Evolutionary conservation across 2,888 invertebrate species (phyloP).

Genomic region (Leucoma salicis): DNA sequence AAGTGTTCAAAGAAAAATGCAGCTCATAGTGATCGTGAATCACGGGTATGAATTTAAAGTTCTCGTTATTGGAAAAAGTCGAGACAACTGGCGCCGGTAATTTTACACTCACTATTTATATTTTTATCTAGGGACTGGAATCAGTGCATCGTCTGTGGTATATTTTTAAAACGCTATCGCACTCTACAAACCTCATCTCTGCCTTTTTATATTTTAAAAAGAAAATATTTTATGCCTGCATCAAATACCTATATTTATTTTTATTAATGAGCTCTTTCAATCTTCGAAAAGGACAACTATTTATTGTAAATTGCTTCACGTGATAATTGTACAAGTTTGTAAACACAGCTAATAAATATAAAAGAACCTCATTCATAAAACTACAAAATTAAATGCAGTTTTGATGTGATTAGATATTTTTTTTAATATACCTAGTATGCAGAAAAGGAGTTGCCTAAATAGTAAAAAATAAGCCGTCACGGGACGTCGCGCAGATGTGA

Average conservation of each 20-base stretch:
- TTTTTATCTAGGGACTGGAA: conserved; percentile 15
- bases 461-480: too few species aligned
- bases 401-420: too few species aligned
- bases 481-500: too few species aligned
- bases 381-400: too few species aligned
- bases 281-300: too few species aligned
- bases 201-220: conserved; percentile 3
- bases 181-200: conserved; percentile 2
- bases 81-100: conserved; percentile 27
- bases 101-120: conserved; percentile 15
- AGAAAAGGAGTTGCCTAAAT: too few species aligned
- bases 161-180: conserved; percentile 4
- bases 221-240: neutral
- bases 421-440: too few species aligned
- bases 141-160: conserved; percentile 2
- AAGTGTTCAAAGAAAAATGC: conserved; percentile 26
- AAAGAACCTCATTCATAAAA: too few species aligned
- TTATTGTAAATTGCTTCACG: too few species aligned
- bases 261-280: neutral
- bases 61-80: conserved; percentile 38
- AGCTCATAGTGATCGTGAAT: conserved; percentile 25
- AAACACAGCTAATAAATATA: too few species aligned
- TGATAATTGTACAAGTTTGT: too few species aligned
- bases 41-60: conserved; percentile 27
- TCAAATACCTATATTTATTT: neutral